Percentiles rank a stretch among this genome's conserved stretches.
Conservation (phyloP, 1,140 invertebrate genomes). For the Phymastichus coffea region DNA sequence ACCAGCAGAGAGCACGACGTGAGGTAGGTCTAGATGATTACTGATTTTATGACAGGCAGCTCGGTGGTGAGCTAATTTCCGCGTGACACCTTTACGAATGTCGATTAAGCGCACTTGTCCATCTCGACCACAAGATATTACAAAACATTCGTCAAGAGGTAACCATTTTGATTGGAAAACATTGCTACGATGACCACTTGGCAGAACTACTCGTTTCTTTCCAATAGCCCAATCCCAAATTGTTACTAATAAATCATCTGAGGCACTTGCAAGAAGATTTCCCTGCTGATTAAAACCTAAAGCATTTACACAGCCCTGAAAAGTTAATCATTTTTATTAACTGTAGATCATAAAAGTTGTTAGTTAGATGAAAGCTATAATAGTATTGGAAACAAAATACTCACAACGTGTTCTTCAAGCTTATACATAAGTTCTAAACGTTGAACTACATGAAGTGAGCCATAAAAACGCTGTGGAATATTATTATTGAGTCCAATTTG, state of each 20-base stretch:
- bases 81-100: constrained; percentile 56
- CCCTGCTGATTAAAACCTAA: constrained; percentile 86
- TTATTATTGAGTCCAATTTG: constrained; percentile 63
- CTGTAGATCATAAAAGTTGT: constrained; percentile 9
- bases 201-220: constrained; percentile 64
- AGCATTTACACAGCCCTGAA: constrained; percentile 85
- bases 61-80: constrained; percentile 69
- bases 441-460: constrained; percentile 79
- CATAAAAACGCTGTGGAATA: constrained; percentile 75
- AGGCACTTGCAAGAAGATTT: constrained; percentile 79
- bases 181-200: constrained; percentile 82
- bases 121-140: constrained; percentile 86
- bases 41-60: constrained; percentile 79
- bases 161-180: constrained; percentile 81
- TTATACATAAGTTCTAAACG: constrained; percentile 77
- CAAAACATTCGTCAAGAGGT: constrained; percentile 73
- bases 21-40: constrained; percentile 70
- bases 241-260: constrained; percentile 83
- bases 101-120: constrained; percentile 72
- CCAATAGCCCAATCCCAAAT: constrained; percentile 89
- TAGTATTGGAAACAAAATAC: neutral
- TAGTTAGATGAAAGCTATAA: neutral
- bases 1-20: constrained; percentile 81
- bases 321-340: constrained; percentile 10
- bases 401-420: constrained; percentile 70